These are phyloP conservation scores for Entomobrya proxima DNA, from an alignment of 2,888 invertebrate genomes.

Conservation along the genomic window DNA sequence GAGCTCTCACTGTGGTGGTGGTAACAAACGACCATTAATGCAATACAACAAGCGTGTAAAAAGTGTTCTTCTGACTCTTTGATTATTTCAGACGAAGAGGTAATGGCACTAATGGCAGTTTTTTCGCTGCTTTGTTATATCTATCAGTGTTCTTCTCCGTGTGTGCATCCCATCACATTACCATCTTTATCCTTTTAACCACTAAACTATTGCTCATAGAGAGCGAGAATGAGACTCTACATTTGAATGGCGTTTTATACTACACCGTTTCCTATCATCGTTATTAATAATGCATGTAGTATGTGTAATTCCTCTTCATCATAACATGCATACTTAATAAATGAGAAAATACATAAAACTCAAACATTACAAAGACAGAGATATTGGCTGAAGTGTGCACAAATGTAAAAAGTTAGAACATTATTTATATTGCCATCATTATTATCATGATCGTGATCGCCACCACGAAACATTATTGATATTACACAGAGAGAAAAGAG, in stretches of 20 bases:
- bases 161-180: no score
- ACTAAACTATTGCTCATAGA: no score
- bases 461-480: neutral
- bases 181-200: no score
- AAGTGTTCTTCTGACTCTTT: neutral
- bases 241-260: no score
- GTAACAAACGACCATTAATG: constrained; percentile 13
- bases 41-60: neutral
- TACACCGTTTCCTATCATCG: no score
- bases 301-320: neutral
- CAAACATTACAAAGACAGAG: neutral
- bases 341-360: neutral
- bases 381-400: constrained; percentile 12
- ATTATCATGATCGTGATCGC: neutral
- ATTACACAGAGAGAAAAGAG: no score
- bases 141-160: no score
- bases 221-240: no score
- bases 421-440: constrained; percentile 10
- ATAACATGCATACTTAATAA: neutral
- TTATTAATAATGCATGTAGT: neutral
- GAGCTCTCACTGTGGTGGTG: neutral
- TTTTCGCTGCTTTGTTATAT: no score
- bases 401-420: neutral
- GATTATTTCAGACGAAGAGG: constrained; percentile 1
- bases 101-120: neutral